Base-by-base conservation (phyloP, 2,888 invertebrate genomes). In the Anaspis maculata region DNA sequence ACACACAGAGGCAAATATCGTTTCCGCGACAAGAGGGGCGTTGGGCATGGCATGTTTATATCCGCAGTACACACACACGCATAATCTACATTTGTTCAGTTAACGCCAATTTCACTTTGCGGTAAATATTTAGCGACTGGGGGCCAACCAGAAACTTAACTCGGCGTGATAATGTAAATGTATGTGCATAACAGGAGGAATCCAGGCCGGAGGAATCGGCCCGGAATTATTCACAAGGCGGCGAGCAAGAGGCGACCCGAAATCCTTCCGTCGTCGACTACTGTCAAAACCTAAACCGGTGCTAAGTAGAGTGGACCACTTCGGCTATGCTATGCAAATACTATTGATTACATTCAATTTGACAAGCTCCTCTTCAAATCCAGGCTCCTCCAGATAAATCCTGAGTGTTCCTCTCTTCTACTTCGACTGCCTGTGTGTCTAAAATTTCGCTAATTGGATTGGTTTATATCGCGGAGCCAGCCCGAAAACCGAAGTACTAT, bases 331-430 rank as follows among this genome's bases (percentile, higher is more conserved):
- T 39, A 46, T 46, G 46, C 40, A 45, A 48, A 48, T 48, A 39
- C 39, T 42, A 46, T 45, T 46, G 45, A 48, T 46, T 38, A 44
- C 43, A 45, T 46, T 37, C 40, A 41, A 47, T 44, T 47, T 42
- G 38, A 42, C 45, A 42, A 41, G 38, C 27, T 39, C 41, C 37
- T 29, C 38, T 34, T 31, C 27, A 37, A 39, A 37, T 41, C 44
- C 31, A 38, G 19, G n/a, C 19, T 19, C n/a, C 9, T 39, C 36
- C 40, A 45, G 42, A 44, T 39, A 41, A 44, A 42, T 44, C 44
- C 42, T 39, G 34, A 38, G 32, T 37, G 37, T 37, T 32, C 26
- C 21, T 13, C n/a, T n/a, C n/a, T n/a, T n/a, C n/a, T n/a, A n/a
- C n/a, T n/a, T n/a, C 22, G 15, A 10, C 23, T 13, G 3, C 9